Evolutionary conservation across 2,797 vertebrate genomes (phyloP).

Genomic region (Erethizon dorsatum): DNA sequence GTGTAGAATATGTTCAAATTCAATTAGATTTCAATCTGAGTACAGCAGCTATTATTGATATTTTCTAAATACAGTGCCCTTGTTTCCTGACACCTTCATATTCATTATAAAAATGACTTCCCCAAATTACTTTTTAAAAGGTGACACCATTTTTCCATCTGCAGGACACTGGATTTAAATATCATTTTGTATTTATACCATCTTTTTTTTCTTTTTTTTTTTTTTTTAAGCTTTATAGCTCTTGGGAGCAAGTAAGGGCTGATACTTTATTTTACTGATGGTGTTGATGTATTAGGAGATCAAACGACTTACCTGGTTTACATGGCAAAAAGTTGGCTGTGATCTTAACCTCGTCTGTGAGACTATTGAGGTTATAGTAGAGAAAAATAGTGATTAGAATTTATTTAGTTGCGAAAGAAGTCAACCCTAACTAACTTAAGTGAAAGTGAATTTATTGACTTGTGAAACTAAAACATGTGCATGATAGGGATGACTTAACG

Average conservation of each 20-base stretch:
- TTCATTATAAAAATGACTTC: conserved; percentile 49
- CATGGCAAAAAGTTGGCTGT: conserved; percentile 14
- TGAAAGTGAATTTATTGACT: conserved; percentile 45
- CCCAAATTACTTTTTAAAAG: conserved; percentile 44
- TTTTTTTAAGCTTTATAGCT: conserved; percentile 18
- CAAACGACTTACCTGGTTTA: conserved; percentile 3
- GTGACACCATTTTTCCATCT: not conserved
- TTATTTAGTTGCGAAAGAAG: conserved; percentile 9
- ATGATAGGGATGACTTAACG: not conserved
- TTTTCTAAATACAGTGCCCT: conserved; percentile 26
- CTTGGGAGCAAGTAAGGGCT: conserved; percentile 52
- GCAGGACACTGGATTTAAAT: conserved; percentile 29
- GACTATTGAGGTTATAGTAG: conserved; percentile 15
- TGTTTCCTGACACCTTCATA: conserved; percentile 27
- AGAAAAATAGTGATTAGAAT: conserved; percentile 44
- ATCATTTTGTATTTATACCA: not conserved
- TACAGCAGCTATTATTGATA: conserved; percentile 14
- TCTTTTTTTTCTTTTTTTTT: not conserved
- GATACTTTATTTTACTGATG: conserved; percentile 44
- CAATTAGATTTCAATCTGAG: conserved; percentile 55
- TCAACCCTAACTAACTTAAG: conserved; percentile 39
- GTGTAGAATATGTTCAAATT: not conserved
- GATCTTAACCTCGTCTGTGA: conserved; percentile 42
- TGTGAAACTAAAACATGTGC: conserved; percentile 39
- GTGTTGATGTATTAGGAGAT: not conserved